These are phyloP conservation scores for Scylla paramamosain DNA, from an alignment of 1,140 invertebrate species.

Conservation along the genomic window DNA sequence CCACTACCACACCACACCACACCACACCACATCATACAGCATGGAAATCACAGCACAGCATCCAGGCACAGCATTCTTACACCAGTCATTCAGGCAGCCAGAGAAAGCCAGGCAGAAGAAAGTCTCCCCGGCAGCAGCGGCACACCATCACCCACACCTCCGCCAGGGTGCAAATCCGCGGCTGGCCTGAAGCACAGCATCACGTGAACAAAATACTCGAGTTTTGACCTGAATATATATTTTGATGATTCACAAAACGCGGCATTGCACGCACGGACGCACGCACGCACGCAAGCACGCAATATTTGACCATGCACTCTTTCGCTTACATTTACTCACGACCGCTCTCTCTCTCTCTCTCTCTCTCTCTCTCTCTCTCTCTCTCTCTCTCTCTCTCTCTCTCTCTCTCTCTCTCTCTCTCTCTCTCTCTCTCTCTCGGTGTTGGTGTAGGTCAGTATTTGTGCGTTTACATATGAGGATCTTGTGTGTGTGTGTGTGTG, in stretches of 20 bases:
- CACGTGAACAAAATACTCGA: conserved; percentile 1
- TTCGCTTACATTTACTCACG: conserved; percentile 22
- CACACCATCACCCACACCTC: not conserved
- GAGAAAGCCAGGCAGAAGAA: not conserved
- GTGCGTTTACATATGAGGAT: not conserved
- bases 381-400: conserved; percentile 20
- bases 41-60: not conserved
- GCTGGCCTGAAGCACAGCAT: not conserved
- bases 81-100: not conserved
- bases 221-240: not conserved
- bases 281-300: conserved; percentile 5
- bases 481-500: no score
- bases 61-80: not conserved
- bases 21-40: not conserved
- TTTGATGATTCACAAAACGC: conserved; percentile 23
- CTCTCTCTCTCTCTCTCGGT: not conserved
- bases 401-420: conserved; percentile 20
- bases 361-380: conserved; percentile 20
- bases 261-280: not conserved
- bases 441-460: not conserved
- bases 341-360: conserved; percentile 5
- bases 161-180: not conserved
- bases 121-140: no score
- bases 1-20: not conserved
- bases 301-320: not conserved